phyloP scores from a whole-genome alignment of 2,797 vertebrate genomes.

The Lacerta agilis region DNA sequence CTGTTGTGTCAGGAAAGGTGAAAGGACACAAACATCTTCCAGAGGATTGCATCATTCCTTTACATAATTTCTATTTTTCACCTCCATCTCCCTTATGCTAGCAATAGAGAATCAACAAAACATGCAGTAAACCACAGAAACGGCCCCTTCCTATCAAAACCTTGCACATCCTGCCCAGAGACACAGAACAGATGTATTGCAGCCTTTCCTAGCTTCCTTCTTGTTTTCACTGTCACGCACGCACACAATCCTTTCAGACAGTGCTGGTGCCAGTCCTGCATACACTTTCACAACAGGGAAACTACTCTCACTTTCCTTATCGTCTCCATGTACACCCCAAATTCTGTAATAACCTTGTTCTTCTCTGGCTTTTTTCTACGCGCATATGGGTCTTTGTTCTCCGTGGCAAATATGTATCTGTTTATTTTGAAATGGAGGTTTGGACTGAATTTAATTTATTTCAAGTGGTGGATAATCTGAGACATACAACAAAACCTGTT shows the following conservation, averaged over 20 bases:
- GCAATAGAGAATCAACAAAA: background rate
- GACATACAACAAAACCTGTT: background rate
- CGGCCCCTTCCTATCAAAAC: conserved; percentile 1
- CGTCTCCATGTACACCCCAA: conserved; percentile 26
- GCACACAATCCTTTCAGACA: background rate
- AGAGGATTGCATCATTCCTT: background rate
- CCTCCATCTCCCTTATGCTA: background rate
- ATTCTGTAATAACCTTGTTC: background rate
- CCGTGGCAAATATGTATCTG: background rate
- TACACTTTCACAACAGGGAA: background rate
- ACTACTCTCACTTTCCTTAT: background rate
- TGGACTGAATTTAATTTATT: background rate
- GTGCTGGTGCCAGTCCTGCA: background rate
- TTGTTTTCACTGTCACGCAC: background rate
- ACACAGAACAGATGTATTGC: background rate
- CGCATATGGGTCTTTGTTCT: background rate
- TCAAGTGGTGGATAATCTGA: background rate
- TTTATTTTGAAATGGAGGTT: background rate
- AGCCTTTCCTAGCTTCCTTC: background rate
- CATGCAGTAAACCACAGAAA: background rate
- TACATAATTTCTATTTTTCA: background rate
- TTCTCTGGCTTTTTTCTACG: background rate
- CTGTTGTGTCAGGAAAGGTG: background rate
- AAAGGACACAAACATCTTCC: background rate
- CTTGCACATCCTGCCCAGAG: conserved; percentile 13